These are phyloP conservation scores for Jacana jacana DNA, from an alignment of 2,113 vertebrate genomes.

Conservation along the genomic window DNA sequence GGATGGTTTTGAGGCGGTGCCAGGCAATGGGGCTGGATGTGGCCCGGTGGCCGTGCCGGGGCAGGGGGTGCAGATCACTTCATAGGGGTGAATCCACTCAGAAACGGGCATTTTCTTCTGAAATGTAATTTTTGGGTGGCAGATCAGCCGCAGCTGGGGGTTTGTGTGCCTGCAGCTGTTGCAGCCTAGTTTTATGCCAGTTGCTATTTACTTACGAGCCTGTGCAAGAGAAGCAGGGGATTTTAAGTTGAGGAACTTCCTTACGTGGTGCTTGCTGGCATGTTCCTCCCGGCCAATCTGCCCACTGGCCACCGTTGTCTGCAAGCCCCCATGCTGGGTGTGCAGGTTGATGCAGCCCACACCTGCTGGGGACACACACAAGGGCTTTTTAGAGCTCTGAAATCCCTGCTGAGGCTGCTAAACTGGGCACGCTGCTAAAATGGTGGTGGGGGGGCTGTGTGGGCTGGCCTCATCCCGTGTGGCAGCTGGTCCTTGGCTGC, in stretches of 20 bases:
- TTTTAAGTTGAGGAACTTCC: background rate
- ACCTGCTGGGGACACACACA: background rate
- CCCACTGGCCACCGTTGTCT: accelerated
- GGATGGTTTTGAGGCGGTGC: accelerated
- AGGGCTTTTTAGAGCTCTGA: background rate
- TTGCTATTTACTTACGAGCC: background rate
- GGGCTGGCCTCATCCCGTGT: background rate
- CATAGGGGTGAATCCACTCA: no score
- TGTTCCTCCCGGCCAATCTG: background rate
- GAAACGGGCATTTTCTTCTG: background rate
- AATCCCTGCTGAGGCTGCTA: accelerated
- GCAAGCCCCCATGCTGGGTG: background rate
- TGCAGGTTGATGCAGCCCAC: background rate
- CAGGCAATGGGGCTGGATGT: background rate
- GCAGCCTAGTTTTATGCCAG: accelerated
- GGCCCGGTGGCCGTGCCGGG: accelerated
- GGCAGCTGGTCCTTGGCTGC: background rate
- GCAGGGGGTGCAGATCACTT: accelerated
- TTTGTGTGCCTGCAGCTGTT: accelerated
- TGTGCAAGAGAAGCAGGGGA: background rate
- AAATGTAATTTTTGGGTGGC: background rate
- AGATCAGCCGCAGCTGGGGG: accelerated
- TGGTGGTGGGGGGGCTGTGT: background rate
- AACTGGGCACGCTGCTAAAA: background rate
- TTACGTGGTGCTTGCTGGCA: background rate